Evolutionary conservation across 2,888 invertebrate genomes (phyloP), one percentile per base, ranked within the genome.

Genomic region (Ferdinandea cuprea): DNA sequence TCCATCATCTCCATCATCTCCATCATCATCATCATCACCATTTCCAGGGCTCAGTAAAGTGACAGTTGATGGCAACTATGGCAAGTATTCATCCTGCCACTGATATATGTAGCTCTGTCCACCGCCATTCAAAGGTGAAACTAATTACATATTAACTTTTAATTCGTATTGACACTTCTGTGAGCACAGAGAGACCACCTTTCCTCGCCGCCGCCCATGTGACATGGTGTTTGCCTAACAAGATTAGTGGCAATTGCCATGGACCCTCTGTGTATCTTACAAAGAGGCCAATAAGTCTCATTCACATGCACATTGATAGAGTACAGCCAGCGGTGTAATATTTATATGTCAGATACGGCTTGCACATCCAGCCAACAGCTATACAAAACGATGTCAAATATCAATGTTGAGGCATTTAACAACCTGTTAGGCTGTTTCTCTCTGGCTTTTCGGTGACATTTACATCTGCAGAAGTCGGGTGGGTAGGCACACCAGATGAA

Each of bases 361-460:
- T 54, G 48, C 9, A 63, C 44, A 63, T 68, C 63, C 72, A 63
- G 32, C 50, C 42, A 42, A 50, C 25, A 40, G 30, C 32, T 30
- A 15, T 44, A 42, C 25, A 44, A 72, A 61, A 63, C 72, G 52
- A 52, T 72, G 61, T 72, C 61, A 72, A 73, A 56, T 73, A 37
- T 37, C 73, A 13, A 46, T 56, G 73, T 65, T 63, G 13, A 40
- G 28, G 37, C 73, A 56, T 56, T 56, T 46, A 72, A 48, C 56
- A 73, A 73, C 73, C 73, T 48, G 73, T 56, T 65, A 28, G 35
- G 44, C 17, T 17, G 3, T 32, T 21, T 54, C 54, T 35, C 35
- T 46, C 7, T 28, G n/a, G n/a, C 50, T 44, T 15, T n/a, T 17
- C 19, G 35, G 19, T 69, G 46, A 46, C 58, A 48, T 48, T 58